A percentile compares a stretch with the other conserved stretches of the same genome.
Conservation (phyloP, 2,797 vertebrate genomes). For the Pangasius krempfi region DNA sequence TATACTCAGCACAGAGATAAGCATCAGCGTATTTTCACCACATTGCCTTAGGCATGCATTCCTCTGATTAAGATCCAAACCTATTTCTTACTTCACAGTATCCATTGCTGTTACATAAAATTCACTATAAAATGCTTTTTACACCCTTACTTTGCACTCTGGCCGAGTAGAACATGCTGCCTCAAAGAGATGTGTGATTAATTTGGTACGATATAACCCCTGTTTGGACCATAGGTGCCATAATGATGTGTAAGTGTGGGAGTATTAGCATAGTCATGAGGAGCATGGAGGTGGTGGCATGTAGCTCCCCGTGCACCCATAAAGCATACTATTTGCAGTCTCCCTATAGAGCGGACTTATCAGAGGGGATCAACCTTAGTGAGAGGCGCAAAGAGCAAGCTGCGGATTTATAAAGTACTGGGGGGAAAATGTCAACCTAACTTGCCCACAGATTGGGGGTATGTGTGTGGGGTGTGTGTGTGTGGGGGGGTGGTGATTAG, state of each 20-base stretch:
- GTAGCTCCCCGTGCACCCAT: not conserved
- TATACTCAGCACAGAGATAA: slow-evolving; percentile 29
- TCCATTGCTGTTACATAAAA: slow-evolving; percentile 33
- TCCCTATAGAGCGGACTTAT: slow-evolving; percentile 14
- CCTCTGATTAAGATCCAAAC: slow-evolving; percentile 41
- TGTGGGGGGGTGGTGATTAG: not conserved
- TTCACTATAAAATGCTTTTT: slow-evolving; percentile 32
- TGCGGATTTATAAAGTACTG: not conserved
- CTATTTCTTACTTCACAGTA: slow-evolving; percentile 32
- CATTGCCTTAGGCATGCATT: slow-evolving; percentile 33
- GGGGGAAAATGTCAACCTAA: not conserved
- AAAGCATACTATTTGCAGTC: not conserved
- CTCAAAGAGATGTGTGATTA: not conserved
- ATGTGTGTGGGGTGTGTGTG: too few species aligned
- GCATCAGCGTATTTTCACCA: slow-evolving; percentile 9
- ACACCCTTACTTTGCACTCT: slow-evolving; percentile 1
- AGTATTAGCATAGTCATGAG: slow-evolving; percentile 20
- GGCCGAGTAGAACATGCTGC: not conserved
- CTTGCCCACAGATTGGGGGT: not conserved
- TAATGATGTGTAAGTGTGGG: slow-evolving; percentile 2
- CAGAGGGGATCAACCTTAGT: slow-evolving; percentile 16
- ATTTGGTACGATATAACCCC: not conserved
- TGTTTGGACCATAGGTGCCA: slow-evolving; percentile 20
- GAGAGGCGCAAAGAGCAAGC: slow-evolving; percentile 38
- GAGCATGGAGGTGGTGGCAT: not conserved